These are phyloP conservation scores for Pampus argenteus DNA, from an alignment of 2,797 vertebrate species.

Conservation along the genomic window DNA sequence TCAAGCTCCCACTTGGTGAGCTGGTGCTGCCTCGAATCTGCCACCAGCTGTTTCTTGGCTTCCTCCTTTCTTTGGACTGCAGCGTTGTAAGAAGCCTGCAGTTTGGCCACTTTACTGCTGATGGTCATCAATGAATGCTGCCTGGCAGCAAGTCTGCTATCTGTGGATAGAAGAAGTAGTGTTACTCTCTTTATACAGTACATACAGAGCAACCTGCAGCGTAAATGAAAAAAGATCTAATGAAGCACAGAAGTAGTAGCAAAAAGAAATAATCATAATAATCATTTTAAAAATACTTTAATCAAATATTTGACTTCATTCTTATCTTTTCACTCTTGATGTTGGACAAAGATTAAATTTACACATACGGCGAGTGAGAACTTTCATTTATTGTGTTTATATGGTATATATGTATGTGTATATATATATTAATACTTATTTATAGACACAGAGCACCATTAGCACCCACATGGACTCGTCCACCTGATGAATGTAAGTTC, in stretches of 20 bases:
- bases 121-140: slow-evolving; percentile 51
- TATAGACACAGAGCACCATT: no score
- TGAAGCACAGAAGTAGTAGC: background rate
- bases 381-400: no score
- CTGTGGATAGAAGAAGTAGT: slow-evolving; percentile 46
- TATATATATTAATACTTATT: no score
- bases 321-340: no score
- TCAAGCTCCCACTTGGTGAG: slow-evolving; percentile 64
- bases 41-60: slow-evolving; percentile 50
- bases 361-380: no score
- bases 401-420: no score
- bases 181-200: background rate
- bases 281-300: background rate
- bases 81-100: slow-evolving; percentile 56
- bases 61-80: slow-evolving; percentile 41
- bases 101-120: slow-evolving; percentile 57
- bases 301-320: background rate
- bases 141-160: slow-evolving; percentile 57
- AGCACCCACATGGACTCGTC: no score
- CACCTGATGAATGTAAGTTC: no score
- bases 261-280: background rate
- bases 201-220: background rate
- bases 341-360: no score
- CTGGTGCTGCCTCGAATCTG: slow-evolving; percentile 27
- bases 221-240: background rate